These are phyloP conservation scores for Cryptophagus acutangulus DNA, from an alignment of 2,888 invertebrate genomes.

Conservation along the genomic window DNA sequence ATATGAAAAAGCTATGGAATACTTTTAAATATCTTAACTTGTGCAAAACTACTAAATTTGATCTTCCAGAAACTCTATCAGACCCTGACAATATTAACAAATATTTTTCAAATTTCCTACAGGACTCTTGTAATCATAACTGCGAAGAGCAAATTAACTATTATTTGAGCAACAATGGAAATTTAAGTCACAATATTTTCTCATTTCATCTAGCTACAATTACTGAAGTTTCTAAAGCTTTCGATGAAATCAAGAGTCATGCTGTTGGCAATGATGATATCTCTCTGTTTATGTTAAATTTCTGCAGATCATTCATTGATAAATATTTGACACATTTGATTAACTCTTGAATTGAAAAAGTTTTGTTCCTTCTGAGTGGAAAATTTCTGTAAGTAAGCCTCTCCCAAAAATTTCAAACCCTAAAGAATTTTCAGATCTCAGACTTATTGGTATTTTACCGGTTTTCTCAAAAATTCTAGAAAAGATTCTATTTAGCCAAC, in stretches of 20 bases:
- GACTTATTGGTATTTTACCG: conserved; percentile 11
- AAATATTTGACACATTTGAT: conserved; percentile 6
- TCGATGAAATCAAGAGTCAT: not conserved
- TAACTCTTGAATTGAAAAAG: conserved; percentile 7
- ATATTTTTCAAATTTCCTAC: not conserved
- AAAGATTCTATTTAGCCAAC: not conserved
- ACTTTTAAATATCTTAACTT: not conserved
- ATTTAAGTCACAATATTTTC: not conserved
- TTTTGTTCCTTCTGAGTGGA: conserved; percentile 6
- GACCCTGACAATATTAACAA: not conserved
- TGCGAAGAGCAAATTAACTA: conserved; percentile 2
- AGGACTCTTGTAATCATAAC: not conserved
- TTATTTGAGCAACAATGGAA: not conserved
- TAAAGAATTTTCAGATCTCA: conserved; percentile 7
- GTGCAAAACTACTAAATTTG: not conserved
- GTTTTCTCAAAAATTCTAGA: conserved; percentile 6
- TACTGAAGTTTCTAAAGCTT: not conserved
- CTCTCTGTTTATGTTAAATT: conserved; percentile 5
- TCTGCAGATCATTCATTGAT: conserved; percentile 10
- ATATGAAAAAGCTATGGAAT: not conserved
- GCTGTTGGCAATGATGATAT: conserved; percentile 1
- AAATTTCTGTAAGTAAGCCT: conserved; percentile 5
- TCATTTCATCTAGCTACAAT: not conserved
- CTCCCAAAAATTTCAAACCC: conserved; percentile 10
- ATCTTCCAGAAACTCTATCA: not conserved